These are phyloP conservation scores for Centruroides vittatus DNA, from an alignment of 1,140 invertebrate genomes.

Conservation along the genomic window DNA sequence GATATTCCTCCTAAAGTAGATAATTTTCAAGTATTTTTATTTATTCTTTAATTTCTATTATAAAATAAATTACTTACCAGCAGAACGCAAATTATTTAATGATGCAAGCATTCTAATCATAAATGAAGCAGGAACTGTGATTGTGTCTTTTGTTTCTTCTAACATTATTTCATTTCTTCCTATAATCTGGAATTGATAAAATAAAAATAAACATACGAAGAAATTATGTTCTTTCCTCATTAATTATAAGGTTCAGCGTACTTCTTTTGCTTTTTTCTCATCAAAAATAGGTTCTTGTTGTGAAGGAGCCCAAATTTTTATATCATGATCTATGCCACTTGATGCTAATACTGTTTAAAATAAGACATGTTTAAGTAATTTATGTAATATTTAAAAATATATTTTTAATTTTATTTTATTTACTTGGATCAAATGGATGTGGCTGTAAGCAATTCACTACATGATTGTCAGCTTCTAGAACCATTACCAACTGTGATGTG, in stretches of 20 bases:
- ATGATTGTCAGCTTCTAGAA: slow-evolving; percentile 67
- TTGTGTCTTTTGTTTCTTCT: slow-evolving; percentile 75
- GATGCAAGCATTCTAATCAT: slow-evolving; percentile 75
- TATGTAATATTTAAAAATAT: too few species aligned
- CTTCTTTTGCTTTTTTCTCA: slow-evolving; percentile 48
- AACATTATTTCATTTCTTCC: slow-evolving; percentile 70
- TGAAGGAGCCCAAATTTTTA: slow-evolving; percentile 70
- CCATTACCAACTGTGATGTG: slow-evolving; percentile 56
- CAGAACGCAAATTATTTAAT: slow-evolving; percentile 45
- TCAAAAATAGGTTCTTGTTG: slow-evolving; percentile 45
- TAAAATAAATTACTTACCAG: not conserved
- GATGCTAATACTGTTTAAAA: slow-evolving; percentile 48
- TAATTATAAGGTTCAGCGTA: slow-evolving; percentile 25
- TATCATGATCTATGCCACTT: slow-evolving; percentile 79
- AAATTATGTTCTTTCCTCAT: too few species aligned
- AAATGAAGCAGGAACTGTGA: slow-evolving; percentile 74
- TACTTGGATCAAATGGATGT: slow-evolving; percentile 56
- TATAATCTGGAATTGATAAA: slow-evolving; percentile 42
- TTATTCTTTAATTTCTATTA: too few species aligned
- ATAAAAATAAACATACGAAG: too few species aligned
- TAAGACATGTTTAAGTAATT: too few species aligned
- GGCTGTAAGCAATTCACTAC: slow-evolving; percentile 78
- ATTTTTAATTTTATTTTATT: not conserved
- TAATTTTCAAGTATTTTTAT: too few species aligned
- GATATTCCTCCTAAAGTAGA: too few species aligned